These are phyloP conservation scores for Cebidichthys violaceus DNA, from an alignment of 2,113 vertebrate species.

Conservation along the genomic window DNA sequence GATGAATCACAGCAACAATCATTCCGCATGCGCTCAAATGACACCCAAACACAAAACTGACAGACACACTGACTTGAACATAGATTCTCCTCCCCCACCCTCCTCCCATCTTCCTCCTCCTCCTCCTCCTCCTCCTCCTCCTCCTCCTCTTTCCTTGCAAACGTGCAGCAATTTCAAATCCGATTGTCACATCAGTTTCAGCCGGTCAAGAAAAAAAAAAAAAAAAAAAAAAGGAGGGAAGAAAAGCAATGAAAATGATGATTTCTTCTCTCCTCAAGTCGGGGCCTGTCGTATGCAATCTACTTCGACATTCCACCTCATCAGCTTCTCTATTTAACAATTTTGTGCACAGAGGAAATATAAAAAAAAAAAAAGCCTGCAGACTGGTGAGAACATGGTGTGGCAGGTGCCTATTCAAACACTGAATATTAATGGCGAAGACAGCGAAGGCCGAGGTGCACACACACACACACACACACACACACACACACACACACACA, in stretches of 20 bases:
- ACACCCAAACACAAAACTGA: conserved; percentile 61
- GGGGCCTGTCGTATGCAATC: conserved; percentile 78
- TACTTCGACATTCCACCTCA: conserved; percentile 79
- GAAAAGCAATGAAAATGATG: conserved; percentile 68
- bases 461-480: too few species aligned
- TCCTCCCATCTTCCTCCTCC: not conserved
- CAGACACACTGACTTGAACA: conserved; percentile 58
- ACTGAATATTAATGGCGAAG: conserved; percentile 70
- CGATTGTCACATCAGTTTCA: conserved; percentile 77
- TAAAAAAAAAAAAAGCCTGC: conserved; percentile 57
- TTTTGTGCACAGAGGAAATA: conserved; percentile 68
- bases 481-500: too few species aligned
- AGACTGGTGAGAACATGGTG: conserved; percentile 56
- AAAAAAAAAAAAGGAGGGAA: conserved; percentile 37
- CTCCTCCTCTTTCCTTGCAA: conserved; percentile 36
- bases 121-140: not conserved
- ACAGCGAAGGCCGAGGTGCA: conserved; percentile 32
- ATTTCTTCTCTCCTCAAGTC: conserved; percentile 72
- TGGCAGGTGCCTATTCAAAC: conserved; percentile 67
- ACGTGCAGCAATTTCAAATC: conserved; percentile 73
- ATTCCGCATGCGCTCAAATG: conserved; percentile 60
- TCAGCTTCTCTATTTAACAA: conserved; percentile 80
- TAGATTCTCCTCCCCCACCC: conserved; percentile 41
- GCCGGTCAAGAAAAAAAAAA: conserved; percentile 55
- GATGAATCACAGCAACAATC: conserved; percentile 66